Evolutionary conservation across 2,113 vertebrate species (phyloP), one percentile per base, ranked within the genome.

Genomic region (Oophaga pumilio): DNA sequence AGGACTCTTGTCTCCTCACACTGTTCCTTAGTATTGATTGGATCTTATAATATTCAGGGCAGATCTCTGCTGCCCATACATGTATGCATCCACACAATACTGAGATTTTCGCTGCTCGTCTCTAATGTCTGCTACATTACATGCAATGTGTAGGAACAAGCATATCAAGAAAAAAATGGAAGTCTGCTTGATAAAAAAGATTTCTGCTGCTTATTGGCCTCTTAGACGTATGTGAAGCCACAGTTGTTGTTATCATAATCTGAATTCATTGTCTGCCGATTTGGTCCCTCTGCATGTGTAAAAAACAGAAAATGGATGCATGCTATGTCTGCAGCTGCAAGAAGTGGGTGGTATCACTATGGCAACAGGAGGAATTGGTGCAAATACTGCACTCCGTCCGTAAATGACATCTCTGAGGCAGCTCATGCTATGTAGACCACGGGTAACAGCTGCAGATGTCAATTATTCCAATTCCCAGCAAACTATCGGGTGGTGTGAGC

Each of bases 281-380:
- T 90, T 91, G 91, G 92, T 90, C 90, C 77, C 69, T 86, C 1
- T 92, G 95, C 95, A 95, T 94, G 95, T 88, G 90, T 93, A 90
- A 89, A 92, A 93, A 91, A 87, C 89, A 91, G 91, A 92, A 93
- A 91, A 13, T 8, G 9, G 91, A 90, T 93, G 96, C 96, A 97
- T 97, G 96, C 93, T 89, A 76, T 90, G 92, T 91, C 90, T 92
- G 85, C 89, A 79, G 90, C 84, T 90, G 89, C 91, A 89, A 91
- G 85, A 85, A 90, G 88, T 33, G 92, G 94, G 94, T 94, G 95
- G 94, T 94, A 94, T 95, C 92, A 95, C 94, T 93, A 93, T 90
- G 95, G 94, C 95, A 94, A 95, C 91, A 94, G 91, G 92, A 89
- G 79, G 50, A 90, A 87, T 87, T 87, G 50, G 53, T 68, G 43